phyloP scores from a whole-genome alignment of 2,888 invertebrate species.

The Anoplius nigerrimus region DNA sequence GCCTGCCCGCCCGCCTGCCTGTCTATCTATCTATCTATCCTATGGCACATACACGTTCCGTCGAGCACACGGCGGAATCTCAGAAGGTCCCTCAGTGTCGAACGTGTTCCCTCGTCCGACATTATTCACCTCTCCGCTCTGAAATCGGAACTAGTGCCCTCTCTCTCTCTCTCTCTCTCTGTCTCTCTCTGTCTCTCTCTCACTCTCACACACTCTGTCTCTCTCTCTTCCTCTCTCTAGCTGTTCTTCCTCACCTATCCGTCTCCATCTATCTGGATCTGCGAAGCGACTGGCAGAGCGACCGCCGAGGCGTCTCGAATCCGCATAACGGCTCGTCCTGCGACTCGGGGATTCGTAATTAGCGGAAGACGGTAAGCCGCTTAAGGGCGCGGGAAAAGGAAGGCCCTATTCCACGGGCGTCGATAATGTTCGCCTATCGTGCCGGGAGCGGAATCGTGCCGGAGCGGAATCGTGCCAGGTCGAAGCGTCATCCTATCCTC shows the following conservation, averaged over 20 bases:
- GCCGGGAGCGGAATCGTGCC: too few relatives aligned
- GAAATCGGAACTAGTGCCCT: slow-evolving; percentile 3
- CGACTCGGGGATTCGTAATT: slow-evolving; percentile 28
- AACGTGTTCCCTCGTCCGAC: too few relatives aligned
- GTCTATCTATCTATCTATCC: slow-evolving; percentile 13
- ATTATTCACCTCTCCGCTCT: background rate
- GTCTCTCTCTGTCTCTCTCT: too few relatives aligned
- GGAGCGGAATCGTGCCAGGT: too few relatives aligned
- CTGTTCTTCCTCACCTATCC: too few relatives aligned
- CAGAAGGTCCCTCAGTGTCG: too few relatives aligned
- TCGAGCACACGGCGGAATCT: too few relatives aligned
- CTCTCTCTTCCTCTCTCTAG: slow-evolving; percentile 22
- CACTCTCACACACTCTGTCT: too few relatives aligned
- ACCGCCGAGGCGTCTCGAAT: slow-evolving; percentile 15
- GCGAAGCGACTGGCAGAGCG: slow-evolving; percentile 7
- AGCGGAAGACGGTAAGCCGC: slow-evolving; percentile 16
- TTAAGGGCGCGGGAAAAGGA: slow-evolving; percentile 8
- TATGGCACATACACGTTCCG: background rate
- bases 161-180: slow-evolving; percentile 25
- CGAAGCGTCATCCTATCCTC: too few relatives aligned
- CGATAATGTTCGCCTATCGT: too few relatives aligned
- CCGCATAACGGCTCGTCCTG: slow-evolving; percentile 26
- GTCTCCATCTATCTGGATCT: too few relatives aligned
- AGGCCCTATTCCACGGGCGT: too few relatives aligned
- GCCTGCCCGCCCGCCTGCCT: slow-evolving; percentile 12